These are phyloP conservation scores for Dasyprocta punctata DNA, from an alignment of 2,113 vertebrate genomes.

Conservation along the genomic window DNA sequence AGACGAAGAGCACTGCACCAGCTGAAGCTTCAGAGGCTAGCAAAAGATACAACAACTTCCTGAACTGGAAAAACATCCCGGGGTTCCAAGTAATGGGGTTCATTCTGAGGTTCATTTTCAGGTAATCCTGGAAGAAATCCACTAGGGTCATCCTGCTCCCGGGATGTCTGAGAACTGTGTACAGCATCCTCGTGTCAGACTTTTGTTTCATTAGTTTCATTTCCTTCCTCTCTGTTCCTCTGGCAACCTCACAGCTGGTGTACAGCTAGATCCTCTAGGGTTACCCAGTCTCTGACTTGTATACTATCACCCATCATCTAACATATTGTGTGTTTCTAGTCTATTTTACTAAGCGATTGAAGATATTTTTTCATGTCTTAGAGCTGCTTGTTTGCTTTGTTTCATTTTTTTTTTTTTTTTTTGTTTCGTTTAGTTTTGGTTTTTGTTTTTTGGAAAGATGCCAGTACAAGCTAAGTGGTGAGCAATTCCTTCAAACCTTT, in stretches of 20 bases:
- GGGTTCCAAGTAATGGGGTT: no score
- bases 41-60: background rate
- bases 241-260: accelerated
- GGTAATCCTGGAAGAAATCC: background rate
- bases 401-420: no score
- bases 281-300: background rate
- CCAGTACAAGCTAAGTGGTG: no score
- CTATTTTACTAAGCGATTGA: background rate
- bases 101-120: background rate
- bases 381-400: no score
- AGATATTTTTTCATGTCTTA: background rate
- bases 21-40: accelerated
- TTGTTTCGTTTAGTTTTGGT: no score
- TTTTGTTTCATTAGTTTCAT: background rate
- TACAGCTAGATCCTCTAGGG: background rate
- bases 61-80: background rate
- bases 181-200: background rate
- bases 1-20: no score
- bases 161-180: background rate
- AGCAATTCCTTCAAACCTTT: background rate
- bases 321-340: background rate
- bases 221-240: background rate
- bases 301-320: background rate
- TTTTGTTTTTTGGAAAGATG: no score
- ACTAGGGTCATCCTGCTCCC: background rate